Percentiles rank a stretch among this genome's conserved stretches.
Conservation (phyloP, 2,888 invertebrate genomes). For the Tenthredo scrophulariae region DNA sequence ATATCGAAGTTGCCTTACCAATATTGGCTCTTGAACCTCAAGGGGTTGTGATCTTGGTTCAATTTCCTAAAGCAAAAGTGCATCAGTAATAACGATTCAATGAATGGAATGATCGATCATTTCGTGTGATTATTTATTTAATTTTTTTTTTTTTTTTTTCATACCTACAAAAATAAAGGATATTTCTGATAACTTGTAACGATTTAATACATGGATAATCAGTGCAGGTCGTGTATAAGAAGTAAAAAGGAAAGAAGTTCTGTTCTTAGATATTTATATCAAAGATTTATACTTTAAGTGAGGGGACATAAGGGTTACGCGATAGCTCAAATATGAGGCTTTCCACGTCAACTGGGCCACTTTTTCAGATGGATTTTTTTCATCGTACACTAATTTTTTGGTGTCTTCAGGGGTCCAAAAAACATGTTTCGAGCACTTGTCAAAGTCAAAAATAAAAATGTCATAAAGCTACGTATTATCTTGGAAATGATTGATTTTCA, state of each 20-base stretch:
- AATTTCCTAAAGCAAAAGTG: slow-evolving; percentile 67
- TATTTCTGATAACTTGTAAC: background rate
- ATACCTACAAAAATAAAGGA: background rate
- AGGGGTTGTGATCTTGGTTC: slow-evolving; percentile 67
- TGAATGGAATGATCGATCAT: background rate
- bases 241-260: background rate
- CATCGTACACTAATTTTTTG: too few species aligned
- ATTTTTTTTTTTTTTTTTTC: background rate
- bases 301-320: too few species aligned
- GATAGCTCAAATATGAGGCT: too few species aligned
- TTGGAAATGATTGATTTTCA: too few species aligned
- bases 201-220: background rate
- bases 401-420: too few species aligned
- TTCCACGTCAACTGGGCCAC: too few species aligned
- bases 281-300: background rate
- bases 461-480: too few species aligned
- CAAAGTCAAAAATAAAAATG: too few species aligned
- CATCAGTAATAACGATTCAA: background rate
- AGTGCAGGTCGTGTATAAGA: background rate
- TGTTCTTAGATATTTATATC: background rate
- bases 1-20: slow-evolving; percentile 64
- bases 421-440: too few species aligned
- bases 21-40: slow-evolving; percentile 67
- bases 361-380: too few species aligned
- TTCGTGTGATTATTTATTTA: background rate